Percentiles rank a stretch among this genome's conserved stretches.
These are phyloP conservation scores for Eupithecia tripunctaria DNA, from an alignment of 2,888 invertebrate species.

Conservation along the genomic window DNA sequence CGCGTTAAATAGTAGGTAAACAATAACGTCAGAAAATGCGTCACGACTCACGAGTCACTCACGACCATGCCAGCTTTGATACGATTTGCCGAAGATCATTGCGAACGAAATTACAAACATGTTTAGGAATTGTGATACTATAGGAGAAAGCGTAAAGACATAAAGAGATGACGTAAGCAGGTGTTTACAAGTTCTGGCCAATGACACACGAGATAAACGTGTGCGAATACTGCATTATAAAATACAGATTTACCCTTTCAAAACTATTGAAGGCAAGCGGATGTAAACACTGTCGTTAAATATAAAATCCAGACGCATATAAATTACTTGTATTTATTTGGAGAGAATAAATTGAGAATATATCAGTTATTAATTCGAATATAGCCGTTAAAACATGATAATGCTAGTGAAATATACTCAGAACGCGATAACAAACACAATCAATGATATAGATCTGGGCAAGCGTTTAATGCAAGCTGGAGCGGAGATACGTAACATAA, in stretches of 20 bases:
- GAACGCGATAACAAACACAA: constrained; percentile 14
- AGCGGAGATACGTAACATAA: constrained; percentile 21
- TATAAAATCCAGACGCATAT: background rate
- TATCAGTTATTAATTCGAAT: background rate
- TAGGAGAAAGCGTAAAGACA: background rate
- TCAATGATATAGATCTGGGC: constrained; percentile 27
- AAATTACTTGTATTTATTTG: background rate
- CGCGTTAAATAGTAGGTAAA: constrained; percentile 35
- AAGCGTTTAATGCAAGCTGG: constrained; percentile 26
- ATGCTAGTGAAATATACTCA: constrained; percentile 14
- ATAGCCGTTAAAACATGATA: constrained; percentile 20
- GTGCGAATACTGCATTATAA: background rate
- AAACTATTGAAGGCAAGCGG: background rate
- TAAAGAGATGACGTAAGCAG: background rate
- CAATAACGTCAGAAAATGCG: constrained; percentile 30
- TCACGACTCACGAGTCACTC: constrained; percentile 4
- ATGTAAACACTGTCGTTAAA: background rate
- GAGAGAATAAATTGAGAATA: background rate
- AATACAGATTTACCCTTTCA: background rate
- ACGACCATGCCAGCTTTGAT: constrained; percentile 11
- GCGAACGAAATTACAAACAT: constrained; percentile 5
- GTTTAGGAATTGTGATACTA: background rate
- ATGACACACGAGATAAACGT: background rate
- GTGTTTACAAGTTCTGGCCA: background rate
- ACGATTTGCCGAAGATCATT: background rate